Percentiles rank a stretch among this genome's conserved stretches.
These are phyloP conservation scores for Diachasma alloeum DNA, from an alignment of 1,140 invertebrate species.

Conservation along the genomic window DNA sequence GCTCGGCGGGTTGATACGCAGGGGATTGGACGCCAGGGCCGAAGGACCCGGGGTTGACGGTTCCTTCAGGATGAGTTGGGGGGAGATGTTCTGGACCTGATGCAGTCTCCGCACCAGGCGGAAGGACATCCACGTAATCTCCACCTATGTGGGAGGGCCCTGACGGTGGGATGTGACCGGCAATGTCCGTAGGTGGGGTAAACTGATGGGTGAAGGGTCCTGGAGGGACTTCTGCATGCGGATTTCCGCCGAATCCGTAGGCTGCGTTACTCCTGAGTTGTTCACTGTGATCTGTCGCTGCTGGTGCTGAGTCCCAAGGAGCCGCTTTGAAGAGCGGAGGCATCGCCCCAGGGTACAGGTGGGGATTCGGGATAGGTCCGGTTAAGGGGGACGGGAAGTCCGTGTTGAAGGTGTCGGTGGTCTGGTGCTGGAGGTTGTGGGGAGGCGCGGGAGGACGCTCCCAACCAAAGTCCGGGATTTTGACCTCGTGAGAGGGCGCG, in stretches of 20 bases:
- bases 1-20: neutral
- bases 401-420: neutral
- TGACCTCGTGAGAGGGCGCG: constrained; percentile 36
- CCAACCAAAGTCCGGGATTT: constrained; percentile 34
- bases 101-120: constrained; percentile 25
- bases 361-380: constrained; percentile 33
- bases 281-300: neutral
- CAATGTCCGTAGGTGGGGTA: neutral
- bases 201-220: neutral
- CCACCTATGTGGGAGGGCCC: neutral
- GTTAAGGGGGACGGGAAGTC: constrained; percentile 21
- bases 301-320: constrained; percentile 33
- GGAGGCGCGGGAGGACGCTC: neutral
- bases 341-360: constrained; percentile 41
- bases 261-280: neutral
- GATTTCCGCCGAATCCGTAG: neutral
- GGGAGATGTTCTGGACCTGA: constrained; percentile 1
- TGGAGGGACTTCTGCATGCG: neutral
- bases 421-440: neutral
- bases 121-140: constrained; percentile 23
- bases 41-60: neutral
- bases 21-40: constrained; percentile 12
- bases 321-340: constrained; percentile 47
- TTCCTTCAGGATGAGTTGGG: neutral
- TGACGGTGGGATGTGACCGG: neutral